Evolutionary conservation across 1,140 invertebrate genomes (phyloP).

Genomic region (Theocolax elegans): DNA sequence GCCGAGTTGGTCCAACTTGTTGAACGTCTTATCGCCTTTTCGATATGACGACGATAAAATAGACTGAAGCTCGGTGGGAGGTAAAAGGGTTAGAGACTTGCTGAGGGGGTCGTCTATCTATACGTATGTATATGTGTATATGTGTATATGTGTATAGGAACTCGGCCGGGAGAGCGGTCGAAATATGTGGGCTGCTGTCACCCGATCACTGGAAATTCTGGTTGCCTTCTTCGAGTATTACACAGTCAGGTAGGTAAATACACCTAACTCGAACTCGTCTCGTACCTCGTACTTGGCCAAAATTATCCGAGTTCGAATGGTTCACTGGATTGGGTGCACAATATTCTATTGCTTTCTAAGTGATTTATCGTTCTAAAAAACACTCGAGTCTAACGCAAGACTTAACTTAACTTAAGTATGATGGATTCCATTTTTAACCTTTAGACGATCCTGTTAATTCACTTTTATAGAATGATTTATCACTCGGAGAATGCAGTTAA

Average conservation of each 20-base stretch:
- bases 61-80: background rate
- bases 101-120: background rate
- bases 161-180: slow-evolving; percentile 39
- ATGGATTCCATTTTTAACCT: no score
- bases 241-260: slow-evolving; percentile 75
- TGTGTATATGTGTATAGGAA: slow-evolving; percentile 39
- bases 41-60: background rate
- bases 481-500: no score
- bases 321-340: no score
- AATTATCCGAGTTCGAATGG: no score
- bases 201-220: slow-evolving; percentile 79
- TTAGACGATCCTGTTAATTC: no score
- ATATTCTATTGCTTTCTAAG: no score
- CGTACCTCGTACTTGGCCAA: no score
- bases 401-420: no score
- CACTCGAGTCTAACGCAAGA: no score
- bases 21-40: slow-evolving; percentile 4
- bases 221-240: slow-evolving; percentile 85
- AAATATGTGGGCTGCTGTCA: slow-evolving; percentile 81
- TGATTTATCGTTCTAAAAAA: no score
- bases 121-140: slow-evolving; percentile 27
- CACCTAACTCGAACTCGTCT: background rate
- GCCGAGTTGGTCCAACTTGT: slow-evolving; percentile 1
- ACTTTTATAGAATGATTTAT: no score
- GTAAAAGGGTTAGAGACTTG: no score